Base-by-base conservation (phyloP, 2,113 vertebrate species). In the Helogale parvula region DNA sequence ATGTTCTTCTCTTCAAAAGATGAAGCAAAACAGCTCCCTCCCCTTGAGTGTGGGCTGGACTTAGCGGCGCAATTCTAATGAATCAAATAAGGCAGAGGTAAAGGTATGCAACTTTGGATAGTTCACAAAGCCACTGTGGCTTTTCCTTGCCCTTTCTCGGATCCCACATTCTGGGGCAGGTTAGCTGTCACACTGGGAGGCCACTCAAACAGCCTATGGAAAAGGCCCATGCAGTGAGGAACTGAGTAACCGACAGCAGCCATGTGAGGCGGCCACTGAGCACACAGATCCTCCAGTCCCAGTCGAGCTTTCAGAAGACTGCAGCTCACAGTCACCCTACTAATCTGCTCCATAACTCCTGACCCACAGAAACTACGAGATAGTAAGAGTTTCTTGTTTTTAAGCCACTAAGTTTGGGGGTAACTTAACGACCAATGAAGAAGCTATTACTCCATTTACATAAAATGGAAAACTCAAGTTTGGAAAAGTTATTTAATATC, bases 41-140 rank as follows among this genome's bases (percentile, higher is more conserved):
- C 77, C 14, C 25, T 54, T 63, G 15, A 92, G 11, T 79, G 23
- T 82, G 17, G 52, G 21, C 11, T 96, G 33, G 35, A 88, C 35
- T 77, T 87, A 31, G 8, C 60, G 41, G 81, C 7, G 71, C 31
- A 6, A 82, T 84, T 91, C 69, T 88, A 94, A 86, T 50, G 29
- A 85, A 84, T 57, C 72, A 97, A 96, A 68, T 63, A 85, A 31
- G 94, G 47, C 77, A n/a, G 23, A 87, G 50, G 54, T 68, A 80
- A 94, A 94, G 38, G 29, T 80, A n/a, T 45, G n/a, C 3, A 45
- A 65, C 84, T 76, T 66, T 45, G 66, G n/a, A 92, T 13, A 95
- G 35, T 71, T 88, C 57, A 72, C 50, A 91, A 35, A 88, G 23
- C 63, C 41, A 25, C 15, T 27, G 27, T 19, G n/a, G 21, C 31